Base-by-base conservation (phyloP, 2,888 invertebrate genomes). In the Gortyna flavago region DNA sequence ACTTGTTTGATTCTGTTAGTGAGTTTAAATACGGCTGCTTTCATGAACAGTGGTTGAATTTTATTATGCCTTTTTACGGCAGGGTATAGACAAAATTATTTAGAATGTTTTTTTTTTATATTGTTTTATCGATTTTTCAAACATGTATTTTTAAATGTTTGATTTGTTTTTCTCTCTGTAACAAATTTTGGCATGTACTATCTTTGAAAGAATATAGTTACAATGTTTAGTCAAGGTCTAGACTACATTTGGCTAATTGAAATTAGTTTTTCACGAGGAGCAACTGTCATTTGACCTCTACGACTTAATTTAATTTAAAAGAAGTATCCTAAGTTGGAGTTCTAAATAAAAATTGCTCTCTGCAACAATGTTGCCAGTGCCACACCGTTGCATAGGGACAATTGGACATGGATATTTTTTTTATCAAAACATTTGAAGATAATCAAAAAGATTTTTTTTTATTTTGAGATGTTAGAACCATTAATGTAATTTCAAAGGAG, bases 211-310 rank as follows among this genome's bases (percentile, higher is more conserved):
- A 3, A 25, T 54, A 9, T 2, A 25, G 51, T 25, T 54, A 54
- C 25, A 9, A 54, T 25, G 25, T 25, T 54, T 25, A 54, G 54
- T 25, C 25, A 54, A 25, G 25, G 54, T 54, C 54, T 11, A 11
- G 54, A 25, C 8, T 51, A 51, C 2, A 51, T 51, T 51, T 51
- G 21, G 8, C 21, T 72, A 51, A 80, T 61, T 80, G 6, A 5
- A 38, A 78, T 29, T 54, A 25, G 54, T 44, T 77, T 51, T 68
- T 79, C 48, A 41, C n/a, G n/a, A 51, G 1, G 51, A 25, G 41
- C 41, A 61, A 72, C 61, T 72, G 6, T 25, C 32, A 41, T 32
- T 77, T 80, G 7, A 80, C 72, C 61, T 61, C 18, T 18, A 61
- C 6, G 41, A 13, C 21, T 3, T n/a, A 51, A 72, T 80, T 51